Conservation (phyloP, 2,797 vertebrate genomes). For the Typhlichthys subterraneus region DNA sequence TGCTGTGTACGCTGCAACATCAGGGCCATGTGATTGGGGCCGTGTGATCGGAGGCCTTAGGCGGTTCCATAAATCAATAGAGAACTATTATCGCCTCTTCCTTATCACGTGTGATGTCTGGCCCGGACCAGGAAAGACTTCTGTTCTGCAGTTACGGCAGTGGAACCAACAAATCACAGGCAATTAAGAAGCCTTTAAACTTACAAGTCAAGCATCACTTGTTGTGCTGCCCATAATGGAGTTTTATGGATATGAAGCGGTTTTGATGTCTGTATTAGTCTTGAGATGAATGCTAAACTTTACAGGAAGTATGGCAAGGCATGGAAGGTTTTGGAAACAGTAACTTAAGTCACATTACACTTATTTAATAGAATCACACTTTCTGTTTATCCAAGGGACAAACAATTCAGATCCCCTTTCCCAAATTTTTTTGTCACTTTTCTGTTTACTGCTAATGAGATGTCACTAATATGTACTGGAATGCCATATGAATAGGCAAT, state of each 20-base stretch:
- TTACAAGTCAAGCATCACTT: constrained; percentile 75
- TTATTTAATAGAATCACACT: constrained; percentile 69
- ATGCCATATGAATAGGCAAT: constrained; percentile 77
- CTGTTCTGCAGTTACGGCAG: constrained; percentile 40
- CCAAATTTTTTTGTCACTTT: constrained; percentile 77
- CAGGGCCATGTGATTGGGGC: too few species aligned
- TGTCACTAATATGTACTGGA: constrained; percentile 84
- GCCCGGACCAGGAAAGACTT: constrained; percentile 15
- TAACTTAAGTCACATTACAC: constrained; percentile 55
- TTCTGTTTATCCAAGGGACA: constrained; percentile 66
- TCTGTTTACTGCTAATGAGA: constrained; percentile 83
- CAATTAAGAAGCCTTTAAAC: constrained; percentile 75
- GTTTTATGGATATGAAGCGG: constrained; percentile 67
- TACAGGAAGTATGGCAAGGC: constrained; percentile 43
- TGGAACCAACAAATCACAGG: constrained; percentile 63
- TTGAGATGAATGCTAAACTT: constrained; percentile 59
- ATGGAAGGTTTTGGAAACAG: constrained; percentile 19
- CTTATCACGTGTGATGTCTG: too few species aligned
- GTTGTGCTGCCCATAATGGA: constrained; percentile 65
- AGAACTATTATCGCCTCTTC: constrained; percentile 38
- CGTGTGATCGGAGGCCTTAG: too few species aligned
- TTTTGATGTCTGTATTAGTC: constrained; percentile 58
- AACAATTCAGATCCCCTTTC: constrained; percentile 72
- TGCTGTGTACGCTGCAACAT: too few species aligned
- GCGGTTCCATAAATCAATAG: constrained; percentile 31